Conservation (phyloP, 2,113 vertebrate species). For the Toxotes chatareus region DNA sequence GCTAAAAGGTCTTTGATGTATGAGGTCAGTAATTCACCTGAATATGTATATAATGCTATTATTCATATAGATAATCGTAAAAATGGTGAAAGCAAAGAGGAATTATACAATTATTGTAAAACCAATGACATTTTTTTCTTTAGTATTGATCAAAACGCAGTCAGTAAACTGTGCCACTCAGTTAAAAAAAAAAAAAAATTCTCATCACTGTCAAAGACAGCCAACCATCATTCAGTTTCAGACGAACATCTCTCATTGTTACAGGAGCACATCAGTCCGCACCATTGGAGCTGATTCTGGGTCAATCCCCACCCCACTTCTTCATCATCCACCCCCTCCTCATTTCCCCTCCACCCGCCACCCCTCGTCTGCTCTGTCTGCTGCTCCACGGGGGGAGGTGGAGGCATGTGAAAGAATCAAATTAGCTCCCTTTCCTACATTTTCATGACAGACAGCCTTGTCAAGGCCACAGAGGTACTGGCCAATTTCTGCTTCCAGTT, state of each 20-base stretch:
- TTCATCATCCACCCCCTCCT: constrained; percentile 28
- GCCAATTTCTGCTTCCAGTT: constrained; percentile 26
- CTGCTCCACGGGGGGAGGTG: constrained; percentile 58
- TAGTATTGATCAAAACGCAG: background rate
- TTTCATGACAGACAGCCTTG: constrained; percentile 56
- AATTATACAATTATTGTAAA: background rate
- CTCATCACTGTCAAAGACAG: constrained; percentile 33
- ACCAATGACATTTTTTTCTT: background rate
- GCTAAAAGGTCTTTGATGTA: constrained; percentile 1
- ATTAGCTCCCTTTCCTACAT: constrained; percentile 70
- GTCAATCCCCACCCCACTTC: constrained; percentile 74
- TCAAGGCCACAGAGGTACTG: constrained; percentile 65
- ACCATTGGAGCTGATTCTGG: constrained; percentile 76
- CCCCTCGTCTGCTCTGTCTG: constrained; percentile 61
- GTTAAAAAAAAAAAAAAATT: constrained; percentile 6
- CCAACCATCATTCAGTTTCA: constrained; percentile 44
- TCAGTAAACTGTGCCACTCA: constrained; percentile 4
- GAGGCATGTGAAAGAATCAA: constrained; percentile 56
- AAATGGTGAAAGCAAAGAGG: background rate
- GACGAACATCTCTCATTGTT: constrained; percentile 59
- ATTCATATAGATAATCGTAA: background rate
- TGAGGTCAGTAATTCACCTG: background rate
- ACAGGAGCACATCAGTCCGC: constrained; percentile 66
- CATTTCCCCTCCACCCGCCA: constrained; percentile 37
- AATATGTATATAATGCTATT: background rate